phyloP scores from a whole-genome alignment of 2,113 vertebrate genomes.

The Odocoileus virginianus region DNA sequence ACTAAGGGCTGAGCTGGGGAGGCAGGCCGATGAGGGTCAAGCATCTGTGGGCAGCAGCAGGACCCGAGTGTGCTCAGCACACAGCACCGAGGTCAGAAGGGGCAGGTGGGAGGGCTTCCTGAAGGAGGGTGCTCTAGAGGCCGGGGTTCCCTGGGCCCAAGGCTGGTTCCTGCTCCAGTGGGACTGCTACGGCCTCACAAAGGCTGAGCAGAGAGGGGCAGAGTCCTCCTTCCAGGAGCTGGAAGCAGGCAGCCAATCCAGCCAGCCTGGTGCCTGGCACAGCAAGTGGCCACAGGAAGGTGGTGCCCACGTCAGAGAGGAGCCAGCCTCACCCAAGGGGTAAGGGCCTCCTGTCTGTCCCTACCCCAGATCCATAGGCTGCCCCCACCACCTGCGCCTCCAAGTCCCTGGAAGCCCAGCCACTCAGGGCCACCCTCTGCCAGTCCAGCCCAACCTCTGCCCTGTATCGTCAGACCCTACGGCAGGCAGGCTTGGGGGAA shows the following conservation, averaged over 20 bases:
- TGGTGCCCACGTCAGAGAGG: background rate
- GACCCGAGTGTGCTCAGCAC: background rate
- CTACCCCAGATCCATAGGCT: background rate
- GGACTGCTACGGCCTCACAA: fast-evolving
- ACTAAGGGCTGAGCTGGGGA: background rate
- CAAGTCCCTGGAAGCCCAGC: background rate
- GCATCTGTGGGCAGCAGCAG: fast-evolving
- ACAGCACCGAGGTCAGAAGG: fast-evolving
- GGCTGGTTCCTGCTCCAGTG: background rate
- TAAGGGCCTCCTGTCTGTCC: background rate
- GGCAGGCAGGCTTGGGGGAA: fast-evolving
- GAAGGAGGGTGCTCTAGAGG: background rate
- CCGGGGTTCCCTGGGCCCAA: background rate
- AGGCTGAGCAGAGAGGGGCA: background rate
- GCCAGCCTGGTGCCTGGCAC: background rate
- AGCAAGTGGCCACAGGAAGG: background rate
- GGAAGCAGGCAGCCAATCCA: fast-evolving
- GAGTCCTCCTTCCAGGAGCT: background rate
- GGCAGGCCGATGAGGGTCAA: background rate
- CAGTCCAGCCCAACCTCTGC: background rate
- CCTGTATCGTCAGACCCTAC: background rate
- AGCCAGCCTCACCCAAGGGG: background rate
- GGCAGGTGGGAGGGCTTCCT: background rate
- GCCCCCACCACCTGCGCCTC: background rate
- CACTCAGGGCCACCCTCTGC: background rate